phyloP scores from a whole-genome alignment of 2,888 invertebrate genomes.

The Ectemnius continuus region DNA sequence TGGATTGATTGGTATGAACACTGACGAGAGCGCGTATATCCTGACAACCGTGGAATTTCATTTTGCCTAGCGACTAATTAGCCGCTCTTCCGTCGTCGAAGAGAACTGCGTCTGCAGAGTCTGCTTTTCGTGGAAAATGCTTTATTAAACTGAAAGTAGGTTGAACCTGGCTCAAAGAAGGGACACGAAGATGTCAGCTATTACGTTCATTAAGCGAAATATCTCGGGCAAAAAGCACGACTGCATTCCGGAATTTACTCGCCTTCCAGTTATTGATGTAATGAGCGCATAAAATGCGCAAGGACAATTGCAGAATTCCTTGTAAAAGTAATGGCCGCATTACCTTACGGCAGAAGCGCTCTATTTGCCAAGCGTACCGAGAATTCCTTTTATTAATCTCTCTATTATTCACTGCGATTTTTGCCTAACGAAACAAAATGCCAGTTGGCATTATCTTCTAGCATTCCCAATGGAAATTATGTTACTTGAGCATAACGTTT shows the following conservation, averaged over 20 bases:
- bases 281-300: background rate
- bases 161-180: slow-evolving; percentile 10
- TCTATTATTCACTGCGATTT: too few relatives aligned
- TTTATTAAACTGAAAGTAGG: slow-evolving; percentile 30
- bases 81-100: slow-evolving; percentile 10
- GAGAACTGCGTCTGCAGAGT: background rate
- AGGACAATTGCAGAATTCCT: background rate
- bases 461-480: too few relatives aligned
- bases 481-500: too few relatives aligned
- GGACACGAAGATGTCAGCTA: slow-evolving; percentile 20
- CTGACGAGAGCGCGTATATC: background rate
- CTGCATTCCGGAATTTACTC: slow-evolving; percentile 13
- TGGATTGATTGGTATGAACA: too few relatives aligned
- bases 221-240: slow-evolving; percentile 19
- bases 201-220: slow-evolving; percentile 29
- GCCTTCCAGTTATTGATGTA: background rate
- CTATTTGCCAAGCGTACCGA: too few relatives aligned
- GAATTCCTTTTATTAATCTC: too few relatives aligned
- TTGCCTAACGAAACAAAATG: too few relatives aligned
- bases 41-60: background rate
- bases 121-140: slow-evolving; percentile 19
- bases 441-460: too few relatives aligned
- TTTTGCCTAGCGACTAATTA: slow-evolving; percentile 27
- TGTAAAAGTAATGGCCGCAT: background rate
- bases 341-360: background rate